Evolutionary conservation across 2,113 vertebrate genomes (phyloP).

Genomic region (Melanocharis versteri): DNA sequence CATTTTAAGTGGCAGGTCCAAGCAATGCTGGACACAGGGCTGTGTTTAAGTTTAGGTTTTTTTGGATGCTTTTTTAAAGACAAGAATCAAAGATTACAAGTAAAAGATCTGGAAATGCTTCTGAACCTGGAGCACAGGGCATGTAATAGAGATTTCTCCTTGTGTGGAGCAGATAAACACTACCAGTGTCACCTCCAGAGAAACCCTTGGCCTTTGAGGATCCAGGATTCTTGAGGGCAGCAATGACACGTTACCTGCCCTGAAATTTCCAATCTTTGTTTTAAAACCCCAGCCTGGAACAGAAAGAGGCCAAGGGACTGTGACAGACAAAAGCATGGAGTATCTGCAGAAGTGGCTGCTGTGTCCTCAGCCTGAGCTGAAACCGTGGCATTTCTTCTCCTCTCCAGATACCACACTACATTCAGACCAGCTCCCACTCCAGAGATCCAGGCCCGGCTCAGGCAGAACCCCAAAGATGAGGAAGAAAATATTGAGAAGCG

Average conservation of each 20-base stretch:
- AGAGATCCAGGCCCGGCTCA: constrained; percentile 78
- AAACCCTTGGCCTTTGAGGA: neutral
- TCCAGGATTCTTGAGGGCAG: neutral
- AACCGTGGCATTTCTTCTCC: neutral
- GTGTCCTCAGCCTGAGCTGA: neutral
- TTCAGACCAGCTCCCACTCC: constrained; percentile 78
- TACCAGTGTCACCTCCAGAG: neutral
- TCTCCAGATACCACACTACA: constrained; percentile 78
- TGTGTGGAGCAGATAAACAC: neutral
- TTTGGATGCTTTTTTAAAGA: neutral
- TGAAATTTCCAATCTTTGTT: neutral
- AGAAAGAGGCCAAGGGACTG: neutral
- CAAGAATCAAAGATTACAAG: neutral
- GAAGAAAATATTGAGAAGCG: constrained; percentile 59
- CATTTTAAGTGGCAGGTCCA: neutral
- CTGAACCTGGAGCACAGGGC: neutral
- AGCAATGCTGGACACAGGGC: neutral
- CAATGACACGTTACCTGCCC: neutral
- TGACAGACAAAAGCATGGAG: neutral
- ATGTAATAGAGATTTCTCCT: neutral
- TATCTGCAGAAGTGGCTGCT: neutral
- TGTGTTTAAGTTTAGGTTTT: neutral
- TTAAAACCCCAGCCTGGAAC: neutral
- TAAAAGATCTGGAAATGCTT: neutral
- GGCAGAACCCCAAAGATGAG: constrained; percentile 74